Base-by-base conservation (phyloP, 2,888 invertebrate species). In the Spilarctia lutea region DNA sequence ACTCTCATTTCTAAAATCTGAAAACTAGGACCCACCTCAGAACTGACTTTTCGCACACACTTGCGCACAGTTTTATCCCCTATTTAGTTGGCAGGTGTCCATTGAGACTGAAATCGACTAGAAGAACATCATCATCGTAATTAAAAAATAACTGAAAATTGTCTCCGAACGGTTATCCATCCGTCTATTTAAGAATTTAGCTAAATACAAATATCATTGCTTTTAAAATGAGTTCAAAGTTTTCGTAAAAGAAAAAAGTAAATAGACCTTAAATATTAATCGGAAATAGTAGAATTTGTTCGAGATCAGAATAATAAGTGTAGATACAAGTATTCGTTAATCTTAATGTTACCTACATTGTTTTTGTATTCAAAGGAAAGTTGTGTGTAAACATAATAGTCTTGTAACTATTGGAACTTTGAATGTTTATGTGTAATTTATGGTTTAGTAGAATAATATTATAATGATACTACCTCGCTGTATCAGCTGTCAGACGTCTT, bases 181-280 rank as follows among this genome's bases (percentile, higher is more conserved):
- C 33, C 33, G 33, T 33, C 4, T 33, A 4, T 33, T 33, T 33
- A 33, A 33, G 33, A 33, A 4, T 4, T 33, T 33, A 3, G 33
- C 4, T 33, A 33, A n/a, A 33, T 4, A 33, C 33, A 33, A 4
- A 33, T 33, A 33, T 33, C 33, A 33, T 33, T 33, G 33, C 33
- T 33, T 4, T 33, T 2, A 33, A 33, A 33, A 35, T 35, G 35
- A 35, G 27, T 76, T 35, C 30, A 30, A 48, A 70, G 48, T 78
- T 69, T 65, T 66, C 16, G 71, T 67, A 42, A 60, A n/a, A 77
- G 18, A 65, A 20, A 45, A 76, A 70, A 63, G 63, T 35, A 75
- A 72, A 75, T 76, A 73, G 75, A 76, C 79, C 73, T 76, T 52
- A 63, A 80, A 75, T 82, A 79, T 73, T 82, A 75, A 78, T 74